These are phyloP conservation scores for Phortica magna DNA, from an alignment of 2,888 invertebrate species.

Conservation along the genomic window DNA sequence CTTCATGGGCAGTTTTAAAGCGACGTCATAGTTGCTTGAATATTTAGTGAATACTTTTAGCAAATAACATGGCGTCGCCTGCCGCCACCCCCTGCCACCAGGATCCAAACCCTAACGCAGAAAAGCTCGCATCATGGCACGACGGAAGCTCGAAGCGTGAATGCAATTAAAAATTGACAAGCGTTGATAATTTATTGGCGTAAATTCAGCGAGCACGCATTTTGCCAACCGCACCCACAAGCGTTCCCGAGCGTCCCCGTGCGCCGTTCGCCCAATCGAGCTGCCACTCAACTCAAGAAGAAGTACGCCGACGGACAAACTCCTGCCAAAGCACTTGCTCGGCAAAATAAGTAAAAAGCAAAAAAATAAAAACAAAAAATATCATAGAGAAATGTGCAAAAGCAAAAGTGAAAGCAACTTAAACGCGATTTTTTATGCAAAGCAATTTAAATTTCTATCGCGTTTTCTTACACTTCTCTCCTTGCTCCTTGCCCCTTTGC, in stretches of 20 bases:
- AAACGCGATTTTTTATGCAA: slow-evolving; percentile 9
- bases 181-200: slow-evolving; percentile 57
- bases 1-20: too few relatives aligned
- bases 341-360: neutral
- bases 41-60: too few relatives aligned
- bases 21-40: too few relatives aligned
- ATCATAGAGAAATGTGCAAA: neutral
- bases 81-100: too few relatives aligned
- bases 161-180: slow-evolving; percentile 58
- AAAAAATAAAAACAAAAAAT: neutral
- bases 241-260: neutral
- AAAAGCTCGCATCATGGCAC: neutral
- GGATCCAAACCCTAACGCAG: neutral
- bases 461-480: too few relatives aligned
- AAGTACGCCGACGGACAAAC: slow-evolving; percentile 2
- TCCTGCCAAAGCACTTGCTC: neutral
- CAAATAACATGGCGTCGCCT: too few relatives aligned
- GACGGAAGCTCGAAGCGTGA: slow-evolving; percentile 35
- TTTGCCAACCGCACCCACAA: neutral
- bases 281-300: slow-evolving; percentile 6
- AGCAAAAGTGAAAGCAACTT: slow-evolving; percentile 8
- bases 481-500: too few relatives aligned
- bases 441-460: neutral
- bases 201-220: slow-evolving; percentile 31
- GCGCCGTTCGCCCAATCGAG: neutral